A percentile compares a stretch with the other conserved stretches of the same genome.
phyloP scores from a whole-genome alignment of 2,888 invertebrate genomes.

The Muscina levida region DNA sequence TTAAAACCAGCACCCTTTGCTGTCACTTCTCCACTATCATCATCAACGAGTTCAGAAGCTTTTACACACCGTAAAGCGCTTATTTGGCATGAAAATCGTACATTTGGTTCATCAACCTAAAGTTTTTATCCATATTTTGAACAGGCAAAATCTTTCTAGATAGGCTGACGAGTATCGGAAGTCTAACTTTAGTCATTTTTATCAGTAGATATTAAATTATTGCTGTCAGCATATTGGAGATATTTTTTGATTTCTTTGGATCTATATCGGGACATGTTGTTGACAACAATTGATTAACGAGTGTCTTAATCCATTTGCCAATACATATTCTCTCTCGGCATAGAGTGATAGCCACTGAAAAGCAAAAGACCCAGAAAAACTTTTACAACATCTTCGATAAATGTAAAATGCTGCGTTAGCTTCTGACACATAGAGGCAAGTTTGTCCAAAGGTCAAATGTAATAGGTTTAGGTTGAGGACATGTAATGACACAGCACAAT shows the following conservation, averaged over 20 bases:
- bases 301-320: conserved; percentile 56
- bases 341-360: conserved; percentile 51
- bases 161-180: too few relatives aligned
- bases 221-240: conserved; percentile 45
- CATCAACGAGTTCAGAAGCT: too few relatives aligned
- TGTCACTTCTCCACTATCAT: too few relatives aligned
- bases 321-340: conserved; percentile 49
- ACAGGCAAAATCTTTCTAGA: too few relatives aligned
- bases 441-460: conserved; percentile 9
- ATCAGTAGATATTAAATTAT: conserved; percentile 34
- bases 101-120: too few relatives aligned
- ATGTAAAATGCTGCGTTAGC: conserved; percentile 36
- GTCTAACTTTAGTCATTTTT: conserved; percentile 52
- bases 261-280: conserved; percentile 54
- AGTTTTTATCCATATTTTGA: too few relatives aligned
- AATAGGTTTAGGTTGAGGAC: too few relatives aligned
- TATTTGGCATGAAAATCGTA: too few relatives aligned
- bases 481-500: too few relatives aligned
- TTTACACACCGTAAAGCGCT: too few relatives aligned
- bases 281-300: conserved; percentile 31
- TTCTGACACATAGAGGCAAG: conserved; percentile 9
- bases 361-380: conserved; percentile 52
- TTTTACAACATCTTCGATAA: conserved; percentile 37
- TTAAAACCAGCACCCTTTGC: too few relatives aligned
- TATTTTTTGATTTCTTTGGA: conserved; percentile 42